Conservation (phyloP, 1,140 invertebrate genomes). For the Calosoma granatense region DNA sequence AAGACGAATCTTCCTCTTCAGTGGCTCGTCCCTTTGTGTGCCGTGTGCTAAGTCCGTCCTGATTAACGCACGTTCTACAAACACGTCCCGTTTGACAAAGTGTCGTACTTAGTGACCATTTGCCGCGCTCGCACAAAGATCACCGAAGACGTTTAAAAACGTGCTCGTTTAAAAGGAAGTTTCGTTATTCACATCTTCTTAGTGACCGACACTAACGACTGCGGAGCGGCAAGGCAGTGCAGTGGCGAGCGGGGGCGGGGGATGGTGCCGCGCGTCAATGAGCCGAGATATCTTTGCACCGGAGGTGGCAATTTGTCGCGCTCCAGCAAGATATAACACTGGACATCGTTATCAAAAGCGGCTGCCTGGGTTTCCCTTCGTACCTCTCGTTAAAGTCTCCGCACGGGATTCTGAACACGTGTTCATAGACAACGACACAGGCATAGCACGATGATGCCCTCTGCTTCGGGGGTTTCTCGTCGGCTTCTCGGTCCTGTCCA, state of each 20-base stretch:
- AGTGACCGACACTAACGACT: neutral
- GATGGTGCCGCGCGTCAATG: neutral
- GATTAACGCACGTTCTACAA: neutral
- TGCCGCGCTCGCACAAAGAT: neutral
- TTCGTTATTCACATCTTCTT: slow-evolving; percentile 5
- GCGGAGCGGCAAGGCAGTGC: neutral
- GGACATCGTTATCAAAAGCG: slow-evolving; percentile 2
- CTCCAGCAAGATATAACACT: slow-evolving; percentile 5
- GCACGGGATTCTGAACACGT: neutral
- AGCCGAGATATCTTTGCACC: neutral
- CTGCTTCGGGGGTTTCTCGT: too few species aligned
- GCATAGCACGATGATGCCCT: too few species aligned
- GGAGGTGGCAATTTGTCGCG: slow-evolving; percentile 6
- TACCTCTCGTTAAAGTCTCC: neutral
- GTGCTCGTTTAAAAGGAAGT: neutral
- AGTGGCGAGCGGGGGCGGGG: neutral
- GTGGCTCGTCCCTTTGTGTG: neutral
- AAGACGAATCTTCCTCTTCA: neutral
- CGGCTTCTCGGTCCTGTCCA: too few species aligned
- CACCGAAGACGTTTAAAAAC: neutral
- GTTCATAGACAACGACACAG: too few species aligned
- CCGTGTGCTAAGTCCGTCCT: neutral
- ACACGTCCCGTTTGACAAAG: neutral
- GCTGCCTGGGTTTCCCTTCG: neutral
- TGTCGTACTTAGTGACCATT: slow-evolving; percentile 2